phyloP scores from a whole-genome alignment of 2,888 invertebrate genomes.

The Adela reaumurella region DNA sequence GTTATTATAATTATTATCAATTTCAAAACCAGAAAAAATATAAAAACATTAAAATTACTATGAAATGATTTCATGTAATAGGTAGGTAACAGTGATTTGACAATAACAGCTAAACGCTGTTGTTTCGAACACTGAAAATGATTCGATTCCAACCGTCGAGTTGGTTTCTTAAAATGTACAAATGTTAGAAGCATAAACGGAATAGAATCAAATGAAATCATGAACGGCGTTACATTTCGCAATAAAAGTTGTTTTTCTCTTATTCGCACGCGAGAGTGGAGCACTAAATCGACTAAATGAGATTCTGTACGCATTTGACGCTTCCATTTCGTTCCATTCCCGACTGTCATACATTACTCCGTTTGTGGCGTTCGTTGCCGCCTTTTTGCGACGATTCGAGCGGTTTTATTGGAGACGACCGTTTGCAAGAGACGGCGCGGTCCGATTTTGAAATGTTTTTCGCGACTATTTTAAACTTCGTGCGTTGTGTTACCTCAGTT shows the following conservation, averaged over 20 bases:
- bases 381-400: neutral
- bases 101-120: too few species aligned
- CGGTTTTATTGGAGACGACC: neutral
- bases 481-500: neutral
- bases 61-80: too few species aligned
- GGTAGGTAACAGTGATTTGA: too few species aligned
- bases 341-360: neutral
- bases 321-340: neutral
- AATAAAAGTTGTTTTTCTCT: neutral
- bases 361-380: neutral
- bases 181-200: neutral
- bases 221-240: neutral
- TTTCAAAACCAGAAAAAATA: too few species aligned
- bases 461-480: neutral
- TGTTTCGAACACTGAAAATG: too few species aligned
- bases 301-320: neutral
- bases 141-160: too few species aligned
- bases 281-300: neutral
- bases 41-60: too few species aligned
- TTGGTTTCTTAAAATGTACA: too few species aligned
- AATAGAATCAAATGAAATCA: neutral
- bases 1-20: too few species aligned
- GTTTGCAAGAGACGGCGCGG: neutral
- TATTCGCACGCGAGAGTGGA: neutral
- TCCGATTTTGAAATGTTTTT: neutral